These are phyloP conservation scores for Sapayoa aenigma DNA, from an alignment of 2,113 vertebrate genomes.

Conservation along the genomic window DNA sequence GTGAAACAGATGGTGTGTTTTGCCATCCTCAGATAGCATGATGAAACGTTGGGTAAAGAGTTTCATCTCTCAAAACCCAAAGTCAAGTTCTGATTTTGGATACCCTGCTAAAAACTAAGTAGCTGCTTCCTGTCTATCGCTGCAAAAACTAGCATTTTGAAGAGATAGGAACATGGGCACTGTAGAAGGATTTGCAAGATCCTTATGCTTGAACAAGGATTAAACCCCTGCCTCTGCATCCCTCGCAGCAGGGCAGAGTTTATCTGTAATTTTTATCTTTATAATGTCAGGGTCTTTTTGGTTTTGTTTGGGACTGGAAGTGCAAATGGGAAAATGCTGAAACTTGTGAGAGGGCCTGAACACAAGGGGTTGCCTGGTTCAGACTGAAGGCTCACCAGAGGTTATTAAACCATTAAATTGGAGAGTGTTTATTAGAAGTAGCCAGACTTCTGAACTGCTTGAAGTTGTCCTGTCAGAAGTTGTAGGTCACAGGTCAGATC, in stretches of 20 bases:
- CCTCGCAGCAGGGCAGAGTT: neutral
- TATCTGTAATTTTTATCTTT: neutral
- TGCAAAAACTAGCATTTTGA: neutral
- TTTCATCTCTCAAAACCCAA: neutral
- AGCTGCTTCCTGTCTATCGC: neutral
- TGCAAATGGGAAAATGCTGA: neutral
- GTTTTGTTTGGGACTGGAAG: neutral
- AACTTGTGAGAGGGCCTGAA: neutral
- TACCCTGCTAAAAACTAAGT: neutral
- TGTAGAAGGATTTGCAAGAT: neutral
- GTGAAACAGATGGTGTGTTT: neutral
- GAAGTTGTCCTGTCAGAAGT: neutral
- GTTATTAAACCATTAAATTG: neutral
- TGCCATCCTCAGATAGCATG: neutral
- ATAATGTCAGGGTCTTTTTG: neutral
- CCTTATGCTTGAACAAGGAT: neutral
- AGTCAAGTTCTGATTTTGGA: neutral
- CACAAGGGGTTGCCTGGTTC: neutral
- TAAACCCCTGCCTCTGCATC: neutral
- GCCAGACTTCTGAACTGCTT: neutral
- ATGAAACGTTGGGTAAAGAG: neutral
- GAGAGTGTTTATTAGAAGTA: neutral
- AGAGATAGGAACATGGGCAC: neutral
- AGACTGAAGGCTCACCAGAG: neutral
- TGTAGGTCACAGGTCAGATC: neutral